These are phyloP conservation scores for Drosophila elegans DNA, from an alignment of 1,140 invertebrate genomes.

Conservation along the genomic window DNA sequence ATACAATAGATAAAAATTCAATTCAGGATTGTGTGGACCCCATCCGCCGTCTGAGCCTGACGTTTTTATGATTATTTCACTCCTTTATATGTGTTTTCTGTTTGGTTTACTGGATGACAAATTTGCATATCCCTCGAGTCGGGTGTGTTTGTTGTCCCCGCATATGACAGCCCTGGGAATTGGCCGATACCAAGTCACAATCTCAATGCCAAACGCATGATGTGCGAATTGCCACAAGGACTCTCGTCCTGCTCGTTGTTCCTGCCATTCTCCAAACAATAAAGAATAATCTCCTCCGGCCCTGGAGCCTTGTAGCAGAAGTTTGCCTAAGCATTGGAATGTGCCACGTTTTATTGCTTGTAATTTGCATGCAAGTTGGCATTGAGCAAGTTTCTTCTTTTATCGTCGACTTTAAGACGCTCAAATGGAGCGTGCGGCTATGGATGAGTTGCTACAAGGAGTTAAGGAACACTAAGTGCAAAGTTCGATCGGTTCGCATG, in stretches of 20 bases:
- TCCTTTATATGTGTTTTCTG: conserved; percentile 66
- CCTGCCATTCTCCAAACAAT: conserved; percentile 67
- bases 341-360: conserved; percentile 78
- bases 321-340: conserved; percentile 65
- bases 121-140: conserved; percentile 70
- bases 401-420: conserved; percentile 66
- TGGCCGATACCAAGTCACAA: conserved; percentile 55
- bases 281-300: conserved; percentile 77
- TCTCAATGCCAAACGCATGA: conserved; percentile 80
- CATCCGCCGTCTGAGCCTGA: conserved; percentile 19
- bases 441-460: conserved; percentile 41
- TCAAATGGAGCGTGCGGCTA: conserved; percentile 61
- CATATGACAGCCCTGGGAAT: conserved; percentile 82
- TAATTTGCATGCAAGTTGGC: conserved; percentile 80
- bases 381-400: conserved; percentile 70
- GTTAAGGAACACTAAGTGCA: conserved; percentile 37
- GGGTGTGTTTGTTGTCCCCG: conserved; percentile 42
- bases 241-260: conserved; percentile 31
- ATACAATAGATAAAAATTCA: conserved; percentile 84
- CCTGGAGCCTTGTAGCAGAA: conserved; percentile 46
- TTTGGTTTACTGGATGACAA: conserved; percentile 71
- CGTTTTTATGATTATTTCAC: conserved; percentile 84
- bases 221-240: conserved; percentile 77
- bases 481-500: conserved; percentile 19
- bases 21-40: conserved; percentile 70